Evolutionary conservation across 92 coral and sea anemone genomes (phyloP).

Genomic region (Epizoanthus rinbou): DNA sequence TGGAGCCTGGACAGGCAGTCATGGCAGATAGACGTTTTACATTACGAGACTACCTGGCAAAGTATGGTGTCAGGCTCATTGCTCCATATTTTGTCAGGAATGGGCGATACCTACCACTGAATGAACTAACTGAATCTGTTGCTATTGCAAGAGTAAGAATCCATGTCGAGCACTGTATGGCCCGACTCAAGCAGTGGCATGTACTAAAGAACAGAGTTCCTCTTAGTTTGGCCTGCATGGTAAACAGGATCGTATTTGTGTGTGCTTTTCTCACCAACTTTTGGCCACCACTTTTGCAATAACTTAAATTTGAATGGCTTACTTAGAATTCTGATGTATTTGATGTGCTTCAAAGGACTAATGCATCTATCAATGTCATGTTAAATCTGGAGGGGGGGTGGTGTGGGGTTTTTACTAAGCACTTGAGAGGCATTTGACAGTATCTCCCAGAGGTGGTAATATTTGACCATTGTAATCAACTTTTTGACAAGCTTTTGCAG

Average conservation of each 20-base stretch:
- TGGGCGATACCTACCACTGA: constrained; percentile 5
- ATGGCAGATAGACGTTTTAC: constrained; percentile 25
- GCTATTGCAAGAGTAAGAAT: constrained; percentile 16
- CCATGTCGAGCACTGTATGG: constrained; percentile 17
- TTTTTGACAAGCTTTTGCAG: too few relatives aligned
- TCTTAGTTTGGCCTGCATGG: constrained; percentile 9
- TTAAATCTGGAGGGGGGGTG: not conserved
- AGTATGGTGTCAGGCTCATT: not conserved
- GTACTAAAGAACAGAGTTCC: constrained; percentile 6
- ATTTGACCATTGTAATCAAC: too few relatives aligned
- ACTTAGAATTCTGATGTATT: not conserved
- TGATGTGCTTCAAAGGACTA: too few relatives aligned
- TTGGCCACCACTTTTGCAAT: constrained; percentile 7
- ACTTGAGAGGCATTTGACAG: too few relatives aligned
- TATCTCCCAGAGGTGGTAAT: too few relatives aligned
- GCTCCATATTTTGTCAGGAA: constrained; percentile 14
- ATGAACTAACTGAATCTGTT: constrained; percentile 14
- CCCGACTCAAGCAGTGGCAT: constrained; percentile 16
- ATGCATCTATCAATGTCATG: not conserved
- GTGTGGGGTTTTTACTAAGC: too few relatives aligned
- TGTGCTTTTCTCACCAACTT: constrained; percentile 22
- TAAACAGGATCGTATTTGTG: constrained; percentile 15
- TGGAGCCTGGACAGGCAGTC: constrained; percentile 17
- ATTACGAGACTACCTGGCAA: constrained; percentile 1
- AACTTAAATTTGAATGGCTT: not conserved